Base-by-base conservation (phyloP, 2,797 vertebrate species). In the Sebastes flavidus region DNA sequence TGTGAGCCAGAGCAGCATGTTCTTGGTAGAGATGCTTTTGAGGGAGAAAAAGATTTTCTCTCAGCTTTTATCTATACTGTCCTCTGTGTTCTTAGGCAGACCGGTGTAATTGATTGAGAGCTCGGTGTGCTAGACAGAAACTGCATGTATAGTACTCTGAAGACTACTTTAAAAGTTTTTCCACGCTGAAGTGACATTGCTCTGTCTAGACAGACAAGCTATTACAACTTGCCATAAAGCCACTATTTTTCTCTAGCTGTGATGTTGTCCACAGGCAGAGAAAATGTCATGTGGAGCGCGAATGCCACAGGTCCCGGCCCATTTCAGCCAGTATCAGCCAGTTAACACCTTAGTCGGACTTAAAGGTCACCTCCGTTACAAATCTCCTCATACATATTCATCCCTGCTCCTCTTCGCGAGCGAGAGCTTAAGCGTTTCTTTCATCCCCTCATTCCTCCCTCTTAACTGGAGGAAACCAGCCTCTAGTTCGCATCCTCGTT, bases 331-430 rank as follows among this genome's bases (percentile, higher is more conserved):
- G 72, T 79, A 70, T 90, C 77, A 83, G 74, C 78, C 86, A 68
- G 87, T 91, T 88, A 88, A 89, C 89, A 87, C 86, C 85, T 88
- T 55, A 81, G 74, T 70, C 20, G 6, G 56, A 70, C 82, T 81
- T 87, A 93, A 95, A 95, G 92, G 89, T 93, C 91, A 93, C 75
- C 82, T 84, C 76, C 78, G 32, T 78, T 66, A 85, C 84, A 88
- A 82, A 91, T 88, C 86, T 69, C 55, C 56, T 92, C 86, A 91
- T 93, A 80, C 83, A 90, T 92, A 91, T 93, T 91, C 89, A 88
- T 86, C 72, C 70, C 27, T 5, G 65, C 71, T 77, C 25, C 27
- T 81, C 69, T 83, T 78, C 24, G 14, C 65, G 75, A 87, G 79
- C 4, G 24, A 73, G 78, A 80, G 79, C 88, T 84, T 88, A 86